phyloP scores from a whole-genome alignment of 2,888 invertebrate genomes.

The Macrostomum cliftonense region DNA sequence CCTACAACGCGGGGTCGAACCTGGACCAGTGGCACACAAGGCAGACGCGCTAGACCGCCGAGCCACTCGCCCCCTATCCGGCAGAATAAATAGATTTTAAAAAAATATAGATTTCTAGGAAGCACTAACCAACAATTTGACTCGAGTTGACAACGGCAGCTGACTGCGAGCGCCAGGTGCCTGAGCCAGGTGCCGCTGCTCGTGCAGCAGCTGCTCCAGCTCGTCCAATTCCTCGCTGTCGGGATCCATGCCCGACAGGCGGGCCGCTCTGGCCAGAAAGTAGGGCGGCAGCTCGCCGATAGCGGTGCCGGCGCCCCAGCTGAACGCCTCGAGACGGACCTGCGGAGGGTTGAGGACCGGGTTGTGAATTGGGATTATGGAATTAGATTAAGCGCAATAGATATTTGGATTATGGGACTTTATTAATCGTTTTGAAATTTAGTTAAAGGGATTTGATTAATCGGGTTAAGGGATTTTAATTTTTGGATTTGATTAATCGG shows the following conservation, averaged over 20 bases:
- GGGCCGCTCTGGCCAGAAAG: constrained; percentile 84
- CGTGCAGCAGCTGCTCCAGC: constrained; percentile 42
- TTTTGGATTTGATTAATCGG: no score
- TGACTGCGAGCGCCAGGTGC: constrained; percentile 37
- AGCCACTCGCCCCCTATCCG: no score
- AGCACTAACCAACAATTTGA: not conserved
- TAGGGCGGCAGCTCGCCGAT: constrained; percentile 97
- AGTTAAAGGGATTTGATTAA: not conserved
- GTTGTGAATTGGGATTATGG: constrained; percentile 11
- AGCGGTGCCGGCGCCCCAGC: constrained; percentile 56
- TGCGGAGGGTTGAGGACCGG: constrained; percentile 8
- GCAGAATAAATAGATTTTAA: no score
- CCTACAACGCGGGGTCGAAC: no score
- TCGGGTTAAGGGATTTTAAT: not conserved
- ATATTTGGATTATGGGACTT: no score
- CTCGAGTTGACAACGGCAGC: not conserved
- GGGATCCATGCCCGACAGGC: constrained; percentile 40
- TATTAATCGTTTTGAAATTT: no score
- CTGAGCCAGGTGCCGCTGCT: not conserved
- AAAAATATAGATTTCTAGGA: no score
- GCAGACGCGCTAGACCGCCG: no score
- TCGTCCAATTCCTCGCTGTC: constrained; percentile 52
- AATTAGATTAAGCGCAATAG: no score
- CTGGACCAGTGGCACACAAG: no score
- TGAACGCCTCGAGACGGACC: constrained; percentile 4